Evolutionary conservation across 2,888 invertebrate genomes (phyloP), one percentile per base, ranked within the genome.

Genomic region (Aphidoletes aphidimyza): DNA sequence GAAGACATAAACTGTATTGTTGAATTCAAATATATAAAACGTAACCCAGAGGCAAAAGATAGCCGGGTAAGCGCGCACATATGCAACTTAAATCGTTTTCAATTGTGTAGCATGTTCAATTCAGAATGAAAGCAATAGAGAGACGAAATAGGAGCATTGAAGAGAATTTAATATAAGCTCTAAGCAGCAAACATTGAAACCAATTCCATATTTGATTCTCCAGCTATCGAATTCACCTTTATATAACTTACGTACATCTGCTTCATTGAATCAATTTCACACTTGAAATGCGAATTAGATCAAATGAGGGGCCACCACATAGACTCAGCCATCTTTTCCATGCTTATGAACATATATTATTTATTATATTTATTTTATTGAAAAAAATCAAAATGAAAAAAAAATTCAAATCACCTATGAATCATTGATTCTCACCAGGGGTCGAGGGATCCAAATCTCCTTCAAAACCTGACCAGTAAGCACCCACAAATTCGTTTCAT

Each of bases 271-370:
- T 34, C 36, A 36, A 69, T 69, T 69, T 69, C 69, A 69, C 69
- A 69, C 69, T 69, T 69, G 69, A 69, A 34, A 36, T 34, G 34
- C 69, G 69, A 69, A 69, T n/a, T 69, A 34, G 69, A 69, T 69
- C 69, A 69, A 34, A 54, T 22, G 22, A 22, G 54, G 54, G 54
- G 22, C 22, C 47, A 9, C 47, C 47, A 47, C 47, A 47, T 19
- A 47, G 2, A 47, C 47, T 3, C 54, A 54, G 5, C 8, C 54
- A 54, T n/a, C 54, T 6, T n/a, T 22, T 22, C 3, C 22, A 54
- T 22, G 22, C 54, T 22, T 54, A 8, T 54, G 22, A 54, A 22
- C 54, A 54, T 54, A 47, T 22, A 54, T 22, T n/a, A n/a, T n/a
- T n/a, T n/a, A n/a, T n/a, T n/a, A n/a, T n/a, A n/a, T n/a, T n/a